Evolutionary conservation across 2,888 invertebrate genomes (phyloP).

Genomic region (Hypolimnas misippus): DNA sequence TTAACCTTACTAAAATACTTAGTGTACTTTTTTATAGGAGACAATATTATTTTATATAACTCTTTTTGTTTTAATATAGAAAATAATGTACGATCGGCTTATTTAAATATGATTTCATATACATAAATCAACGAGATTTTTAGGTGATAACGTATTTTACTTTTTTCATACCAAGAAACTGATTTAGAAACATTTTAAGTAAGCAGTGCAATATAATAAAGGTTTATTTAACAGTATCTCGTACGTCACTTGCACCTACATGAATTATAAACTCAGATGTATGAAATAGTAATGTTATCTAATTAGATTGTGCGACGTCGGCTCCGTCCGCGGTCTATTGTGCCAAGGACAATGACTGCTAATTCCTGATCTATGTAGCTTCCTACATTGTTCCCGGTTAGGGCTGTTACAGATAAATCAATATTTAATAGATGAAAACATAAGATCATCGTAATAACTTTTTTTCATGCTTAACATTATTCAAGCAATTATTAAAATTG

Average conservation of each 20-base stretch:
- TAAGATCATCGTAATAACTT: too few species aligned
- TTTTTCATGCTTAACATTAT: too few species aligned
- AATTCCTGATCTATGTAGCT: slow-evolving; percentile 82
- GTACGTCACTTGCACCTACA: slow-evolving; percentile 17
- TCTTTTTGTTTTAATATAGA: too few species aligned
- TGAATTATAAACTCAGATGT: slow-evolving; percentile 39
- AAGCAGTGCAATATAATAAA: not conserved
- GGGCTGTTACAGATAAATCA: slow-evolving; percentile 21
- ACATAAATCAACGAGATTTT: too few species aligned
- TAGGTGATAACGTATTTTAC: too few species aligned
- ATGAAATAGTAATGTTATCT: slow-evolving; percentile 67
- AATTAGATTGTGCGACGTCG: slow-evolving; percentile 64
- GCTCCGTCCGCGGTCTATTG: slow-evolving; percentile 61
- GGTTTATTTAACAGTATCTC: slow-evolving; percentile 11
- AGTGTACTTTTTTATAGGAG: too few species aligned
- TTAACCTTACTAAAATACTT: too few species aligned
- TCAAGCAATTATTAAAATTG: too few species aligned
- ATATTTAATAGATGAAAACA: not conserved
- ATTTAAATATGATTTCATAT: too few species aligned
- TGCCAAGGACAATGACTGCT: slow-evolving; percentile 76
- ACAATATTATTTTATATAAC: too few species aligned
- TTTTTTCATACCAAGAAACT: too few species aligned
- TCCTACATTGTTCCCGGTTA: slow-evolving; percentile 67
- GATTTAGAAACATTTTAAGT: not conserved
- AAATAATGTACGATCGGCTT: too few species aligned